Base-by-base conservation (phyloP, 1,140 invertebrate species). In the Bursaphelenchus mucronatus region DNA sequence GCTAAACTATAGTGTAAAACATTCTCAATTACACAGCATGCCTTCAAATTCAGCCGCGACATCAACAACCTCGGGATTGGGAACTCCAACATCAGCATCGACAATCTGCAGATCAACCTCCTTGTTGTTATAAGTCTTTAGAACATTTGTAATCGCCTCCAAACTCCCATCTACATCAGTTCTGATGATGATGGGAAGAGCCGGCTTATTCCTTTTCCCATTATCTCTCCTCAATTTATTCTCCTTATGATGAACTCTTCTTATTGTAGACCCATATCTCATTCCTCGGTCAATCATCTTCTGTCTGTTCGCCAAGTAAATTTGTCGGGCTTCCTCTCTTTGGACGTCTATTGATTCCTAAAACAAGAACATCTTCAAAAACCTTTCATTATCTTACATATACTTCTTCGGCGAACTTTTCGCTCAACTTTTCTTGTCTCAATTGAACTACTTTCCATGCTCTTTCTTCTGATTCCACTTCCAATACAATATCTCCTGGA, bases 81-180 rank as follows among this genome's bases (percentile, higher is more conserved):
- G 84, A 61, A 87, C 83, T 7, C 95, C 95, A 17, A 97, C 89
- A 6, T 88, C 92, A 82, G 89, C 94, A 81, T 93, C 88, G 17
- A 97, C 86, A 6, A 97, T 79, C 74, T 94, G 88, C 7, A 98
- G 82, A 44, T 86, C 84, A 76, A 94, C 93, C 39, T 86, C 83
- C 6, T 88, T 83, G 52, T 86, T 87, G 57, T 88, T 84, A 78
- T 97, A 98, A 0, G 91, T 92, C 57, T 91, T 89, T 30, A 97
- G 80, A 40, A 92, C 88, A 82, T 96, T 89, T 47, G 95, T 82
- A 69, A 98, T 90, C 0, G 94, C 93, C 83, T 97, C 93, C 8
- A 95, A 86, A 9, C 91, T 94, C 0, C 85, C 85, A 74, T 83
- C 81, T 10, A 86, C 85, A 79, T 85, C 85, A 54, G 79, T 82